A percentile compares a stretch with the other conserved stretches of the same genome.
These are phyloP conservation scores for Villa cingulata DNA, from an alignment of 2,888 invertebrate species.

Conservation along the genomic window DNA sequence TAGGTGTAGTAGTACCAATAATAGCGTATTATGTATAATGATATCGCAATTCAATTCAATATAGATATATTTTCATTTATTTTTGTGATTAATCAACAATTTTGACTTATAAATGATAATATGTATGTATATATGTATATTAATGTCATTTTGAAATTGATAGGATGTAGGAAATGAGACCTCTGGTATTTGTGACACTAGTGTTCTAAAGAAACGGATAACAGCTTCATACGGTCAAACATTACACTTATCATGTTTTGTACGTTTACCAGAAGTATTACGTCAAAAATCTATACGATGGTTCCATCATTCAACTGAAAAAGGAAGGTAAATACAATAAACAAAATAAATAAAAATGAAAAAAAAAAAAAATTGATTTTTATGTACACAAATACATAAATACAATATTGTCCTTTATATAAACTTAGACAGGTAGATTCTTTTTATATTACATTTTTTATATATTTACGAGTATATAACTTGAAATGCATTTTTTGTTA, in stretches of 20 bases:
- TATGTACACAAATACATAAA: too few species aligned
- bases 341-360: not conserved
- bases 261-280: slow-evolving; percentile 76
- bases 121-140: too few species aligned
- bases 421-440: too few species aligned
- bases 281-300: slow-evolving; percentile 69
- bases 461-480: too few species aligned
- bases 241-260: slow-evolving; percentile 79
- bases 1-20: too few species aligned
- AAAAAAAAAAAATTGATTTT: not conserved
- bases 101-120: slow-evolving; percentile 7
- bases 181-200: slow-evolving; percentile 79
- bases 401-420: too few species aligned
- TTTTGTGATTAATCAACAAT: slow-evolving; percentile 7
- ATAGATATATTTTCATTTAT: too few species aligned
- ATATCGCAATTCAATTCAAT: too few species aligned
- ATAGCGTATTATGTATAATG: too few species aligned
- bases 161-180: slow-evolving; percentile 88
- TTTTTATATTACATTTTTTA: not conserved
- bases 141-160: slow-evolving; percentile 2
- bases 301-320: slow-evolving; percentile 81
- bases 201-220: slow-evolving; percentile 74
- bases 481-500: too few species aligned
- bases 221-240: slow-evolving; percentile 90
- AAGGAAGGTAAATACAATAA: slow-evolving; percentile 46